Percentiles rank a stretch among this genome's conserved stretches.
Evolutionary conservation across 2,888 invertebrate species (phyloP).

Genomic region (Nymphalis c-album): DNA sequence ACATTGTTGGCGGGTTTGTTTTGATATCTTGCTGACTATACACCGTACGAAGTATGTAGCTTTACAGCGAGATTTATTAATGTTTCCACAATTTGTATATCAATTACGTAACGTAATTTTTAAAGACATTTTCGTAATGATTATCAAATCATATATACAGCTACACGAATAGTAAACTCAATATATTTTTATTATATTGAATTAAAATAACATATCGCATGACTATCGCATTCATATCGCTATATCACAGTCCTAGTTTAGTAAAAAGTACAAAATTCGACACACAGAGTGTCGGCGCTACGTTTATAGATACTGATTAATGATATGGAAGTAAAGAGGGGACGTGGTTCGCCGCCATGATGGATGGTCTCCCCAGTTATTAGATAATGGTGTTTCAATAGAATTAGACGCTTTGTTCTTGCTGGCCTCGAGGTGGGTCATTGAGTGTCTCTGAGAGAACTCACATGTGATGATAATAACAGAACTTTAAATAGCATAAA

Average conservation of each 20-base stretch:
- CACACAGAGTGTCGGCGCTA: slow-evolving; percentile 66
- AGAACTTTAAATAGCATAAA: not conserved
- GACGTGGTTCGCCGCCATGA: slow-evolving; percentile 65
- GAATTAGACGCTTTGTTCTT: slow-evolving; percentile 78
- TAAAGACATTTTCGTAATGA: too few relatives aligned
- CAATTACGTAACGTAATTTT: not conserved
- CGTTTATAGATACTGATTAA: slow-evolving; percentile 80
- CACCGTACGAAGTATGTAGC: not conserved
- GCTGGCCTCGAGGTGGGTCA: slow-evolving; percentile 57
- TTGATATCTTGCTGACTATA: slow-evolving; percentile 1
- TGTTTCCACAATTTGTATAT: not conserved
- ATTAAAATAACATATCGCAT: slow-evolving; percentile 4
- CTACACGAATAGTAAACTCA: too few relatives aligned
- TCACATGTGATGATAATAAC: slow-evolving; percentile 10
- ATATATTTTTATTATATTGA: too few relatives aligned
- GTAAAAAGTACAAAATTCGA: slow-evolving; percentile 36
- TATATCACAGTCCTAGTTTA: slow-evolving; percentile 22
- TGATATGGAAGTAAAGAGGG: slow-evolving; percentile 70
- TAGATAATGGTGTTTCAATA: slow-evolving; percentile 80
- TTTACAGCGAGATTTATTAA: not conserved
- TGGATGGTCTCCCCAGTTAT: slow-evolving; percentile 72
- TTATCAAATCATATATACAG: too few relatives aligned
- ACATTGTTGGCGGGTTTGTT: slow-evolving; percentile 39
- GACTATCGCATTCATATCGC: slow-evolving; percentile 6
- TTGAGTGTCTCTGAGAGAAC: slow-evolving; percentile 16